A percentile compares a stretch with the other conserved stretches of the same genome.
phyloP scores from a whole-genome alignment of 1,140 invertebrate species.

The Camponotus vicinus region DNA sequence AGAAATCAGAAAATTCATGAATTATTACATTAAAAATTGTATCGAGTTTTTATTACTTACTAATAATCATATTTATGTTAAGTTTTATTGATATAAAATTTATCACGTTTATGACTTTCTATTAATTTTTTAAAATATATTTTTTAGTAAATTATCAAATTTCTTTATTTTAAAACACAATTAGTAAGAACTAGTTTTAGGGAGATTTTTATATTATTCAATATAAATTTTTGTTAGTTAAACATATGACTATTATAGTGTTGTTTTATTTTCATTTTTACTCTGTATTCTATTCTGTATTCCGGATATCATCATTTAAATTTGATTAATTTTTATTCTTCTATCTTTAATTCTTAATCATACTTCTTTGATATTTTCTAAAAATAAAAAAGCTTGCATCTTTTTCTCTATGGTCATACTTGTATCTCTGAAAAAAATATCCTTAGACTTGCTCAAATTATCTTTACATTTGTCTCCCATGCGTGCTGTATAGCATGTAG shows the following conservation, averaged over 20 bases:
- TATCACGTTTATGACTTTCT: not conserved
- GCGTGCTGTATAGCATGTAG: slow-evolving; percentile 29
- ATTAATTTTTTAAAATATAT: not conserved
- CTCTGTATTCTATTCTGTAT: not conserved
- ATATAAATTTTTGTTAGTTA: not conserved
- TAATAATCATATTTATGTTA: not conserved
- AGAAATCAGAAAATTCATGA: not conserved
- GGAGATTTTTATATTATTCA: not conserved
- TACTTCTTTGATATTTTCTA: not conserved
- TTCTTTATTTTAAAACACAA: not conserved
- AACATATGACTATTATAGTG: not conserved
- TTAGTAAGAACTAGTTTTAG: not conserved
- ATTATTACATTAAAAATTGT: slow-evolving; percentile 21
- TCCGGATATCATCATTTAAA: slow-evolving; percentile 16
- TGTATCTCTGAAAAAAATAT: slow-evolving; percentile 13
- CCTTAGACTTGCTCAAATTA: slow-evolving; percentile 45
- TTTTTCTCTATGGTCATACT: slow-evolving; percentile 3
- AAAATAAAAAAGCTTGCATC: not conserved
- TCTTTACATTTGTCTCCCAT: slow-evolving; percentile 35
- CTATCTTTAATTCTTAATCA: not conserved
- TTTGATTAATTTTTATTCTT: not conserved
- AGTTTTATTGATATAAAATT: not conserved
- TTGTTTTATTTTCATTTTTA: not conserved
- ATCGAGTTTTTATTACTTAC: not conserved
- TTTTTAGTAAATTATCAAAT: not conserved